Evolutionary conservation across 1,140 invertebrate species (phyloP), one percentile per base, ranked within the genome.

Genomic region (Sesamia nonagrioides): DNA sequence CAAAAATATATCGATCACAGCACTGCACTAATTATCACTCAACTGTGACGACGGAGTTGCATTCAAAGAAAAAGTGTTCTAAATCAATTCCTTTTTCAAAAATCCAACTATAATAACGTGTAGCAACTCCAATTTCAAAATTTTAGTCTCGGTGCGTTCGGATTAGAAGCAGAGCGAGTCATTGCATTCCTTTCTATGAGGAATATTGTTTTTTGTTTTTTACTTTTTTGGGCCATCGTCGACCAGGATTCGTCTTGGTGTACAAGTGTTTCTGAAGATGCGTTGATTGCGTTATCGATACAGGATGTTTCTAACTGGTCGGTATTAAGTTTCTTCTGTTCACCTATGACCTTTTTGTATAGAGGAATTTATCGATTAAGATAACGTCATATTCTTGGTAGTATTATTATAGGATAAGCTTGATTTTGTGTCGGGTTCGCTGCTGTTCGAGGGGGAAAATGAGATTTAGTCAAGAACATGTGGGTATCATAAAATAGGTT

Each of bases 181-280:
- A 73, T 27, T 61, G 56, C 86, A 87, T 87, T 84, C 87, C 84
- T 83, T 72, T 63, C 54, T 56, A 83, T 74, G 86, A 56, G 86
- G 88, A 88, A 88, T 63, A 13, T 56, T 68, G 17, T 78, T 75
- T 84, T 86, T 89, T 84, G 84, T 86, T 81, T 83, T 33, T 54
- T 60, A 66, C 58, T 42, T 45, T 66, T 48, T 77, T 54, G 11
- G 61, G 48, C 3, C 81, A 54, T 79, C 40, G 42, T 8, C 79
- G 79, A 73, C 78, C 84, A 88, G 85, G 87, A 93, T 93, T 93
- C 91, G 90, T 91, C 88, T 91, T 91, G 90, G 86, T 87, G 78
- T 85, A 88, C 89, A 90, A 91, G 88, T 92, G 90, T 89, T 90
- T 83, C 84, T 86, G 80, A 81, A 81, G 54, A 35, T 58, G 71